Evolutionary conservation across 2,113 vertebrate genomes (phyloP), one percentile per base, ranked within the genome.

Genomic region (Semnopithecus entellus): DNA sequence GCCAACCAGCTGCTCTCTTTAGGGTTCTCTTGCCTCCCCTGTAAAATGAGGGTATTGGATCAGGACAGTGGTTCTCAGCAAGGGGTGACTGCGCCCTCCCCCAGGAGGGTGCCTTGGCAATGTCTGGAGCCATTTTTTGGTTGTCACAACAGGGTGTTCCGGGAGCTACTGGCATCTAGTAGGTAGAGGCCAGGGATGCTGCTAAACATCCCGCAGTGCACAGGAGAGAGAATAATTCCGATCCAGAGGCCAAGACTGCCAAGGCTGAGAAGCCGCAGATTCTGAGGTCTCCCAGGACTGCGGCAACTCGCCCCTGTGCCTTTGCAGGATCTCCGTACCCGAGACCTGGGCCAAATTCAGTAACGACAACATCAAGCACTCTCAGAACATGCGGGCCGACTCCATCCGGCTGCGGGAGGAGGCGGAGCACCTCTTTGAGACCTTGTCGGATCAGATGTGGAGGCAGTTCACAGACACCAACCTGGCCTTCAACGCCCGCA

Each of bases 271-370:
- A 40, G 9, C 18, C 9, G 35, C 0, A 23, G 84, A 43, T 1
- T 1, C 1, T 1, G 73, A 48, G 22, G 2, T 55, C 40, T 23
- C 78, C n/a, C 17, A 30, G 35, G 9, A 38, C 30, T 18, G 14
- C 64, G 4, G 0, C 66, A 25, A 5, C 30, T 11, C 22, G 6
- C 16, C 17, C 5, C 78, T 1, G 3, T 22, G 1, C 61, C 79
- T 68, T 90, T 32, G n/a, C 92, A 98, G 98, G 16, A 66, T 98
- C 95, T 97, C 98, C 0, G 96, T 98, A 88, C 98, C 98, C 2
- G 95, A 96, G 95, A 98, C 98, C 1, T 98, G 98, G 98, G 97
- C 98, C 87, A 98, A 98, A 97, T 98, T 98, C 98, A 99, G 98
- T 4, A 98, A 98, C 11, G 96, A 98, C 98, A 99, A 98, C 90